A percentile compares a stretch with the other conserved stretches of the same genome.
These are phyloP conservation scores for Poecilia velifera DNA, from an alignment of 2,797 vertebrate species.

Conservation along the genomic window DNA sequence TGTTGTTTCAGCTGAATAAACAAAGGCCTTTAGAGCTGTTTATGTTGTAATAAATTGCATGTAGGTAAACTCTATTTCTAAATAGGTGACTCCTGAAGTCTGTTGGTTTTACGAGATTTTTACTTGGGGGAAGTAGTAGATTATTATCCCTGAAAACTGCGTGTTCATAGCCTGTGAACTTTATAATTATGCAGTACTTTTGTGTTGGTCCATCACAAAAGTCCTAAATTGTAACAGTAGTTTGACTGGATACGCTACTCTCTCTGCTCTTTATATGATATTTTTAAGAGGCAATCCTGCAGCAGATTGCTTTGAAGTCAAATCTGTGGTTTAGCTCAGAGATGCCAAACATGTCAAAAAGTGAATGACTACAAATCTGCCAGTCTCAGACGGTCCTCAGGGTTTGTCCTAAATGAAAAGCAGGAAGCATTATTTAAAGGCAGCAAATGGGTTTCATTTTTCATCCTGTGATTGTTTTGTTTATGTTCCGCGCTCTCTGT, in stretches of 20 bases:
- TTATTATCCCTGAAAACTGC: not conserved
- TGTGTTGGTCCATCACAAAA: not conserved
- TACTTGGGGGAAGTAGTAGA: not conserved
- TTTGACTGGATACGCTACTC: not conserved
- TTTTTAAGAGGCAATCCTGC: slow-evolving; percentile 36
- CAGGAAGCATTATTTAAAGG: slow-evolving; percentile 14
- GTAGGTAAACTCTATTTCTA: not conserved
- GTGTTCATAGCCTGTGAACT: not conserved
- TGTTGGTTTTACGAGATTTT: not conserved
- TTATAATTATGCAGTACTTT: not conserved
- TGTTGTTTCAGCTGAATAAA: not conserved
- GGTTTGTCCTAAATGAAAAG: slow-evolving; percentile 25
- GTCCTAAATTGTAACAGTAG: not conserved
- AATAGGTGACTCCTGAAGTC: not conserved
- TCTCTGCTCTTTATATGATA: slow-evolving; percentile 29
- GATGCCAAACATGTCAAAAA: slow-evolving; percentile 63
- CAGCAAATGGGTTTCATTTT: slow-evolving; percentile 21
- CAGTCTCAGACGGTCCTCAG: slow-evolving; percentile 57
- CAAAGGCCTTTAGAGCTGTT: not conserved
- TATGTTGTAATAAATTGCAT: not conserved
- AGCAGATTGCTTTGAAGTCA: slow-evolving; percentile 34
- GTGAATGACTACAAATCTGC: slow-evolving; percentile 23
- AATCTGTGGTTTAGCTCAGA: slow-evolving; percentile 25
- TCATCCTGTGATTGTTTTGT: slow-evolving; percentile 27
- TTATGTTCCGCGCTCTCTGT: slow-evolving; percentile 11